Evolutionary conservation across 2,797 vertebrate genomes (phyloP).

Genomic region (Amphiprion clarkii): DNA sequence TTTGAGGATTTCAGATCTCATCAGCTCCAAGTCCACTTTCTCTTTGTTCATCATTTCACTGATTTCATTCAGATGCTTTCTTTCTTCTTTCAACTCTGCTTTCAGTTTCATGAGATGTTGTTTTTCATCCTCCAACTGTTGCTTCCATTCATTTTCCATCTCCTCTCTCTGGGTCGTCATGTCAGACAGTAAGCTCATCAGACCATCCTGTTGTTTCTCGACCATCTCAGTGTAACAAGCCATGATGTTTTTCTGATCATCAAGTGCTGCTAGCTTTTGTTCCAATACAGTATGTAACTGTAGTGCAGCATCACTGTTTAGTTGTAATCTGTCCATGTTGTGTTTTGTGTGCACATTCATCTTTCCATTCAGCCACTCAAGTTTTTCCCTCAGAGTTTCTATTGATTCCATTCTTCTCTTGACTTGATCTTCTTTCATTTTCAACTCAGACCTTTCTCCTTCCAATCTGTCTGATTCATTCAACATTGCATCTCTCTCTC

Average conservation of each 20-base stretch:
- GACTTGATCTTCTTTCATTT: conserved; percentile 6
- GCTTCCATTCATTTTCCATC: neutral
- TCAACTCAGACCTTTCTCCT: neutral
- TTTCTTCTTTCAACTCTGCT: neutral
- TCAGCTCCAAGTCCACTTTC: conserved; percentile 4
- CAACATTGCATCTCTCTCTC: neutral
- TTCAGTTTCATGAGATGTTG: neutral
- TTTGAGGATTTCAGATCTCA: neutral
- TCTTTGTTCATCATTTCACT: neutral
- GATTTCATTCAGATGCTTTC: neutral
- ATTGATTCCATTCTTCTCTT: neutral
- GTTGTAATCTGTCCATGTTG: neutral
- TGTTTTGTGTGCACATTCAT: neutral
- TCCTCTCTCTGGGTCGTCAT: neutral
- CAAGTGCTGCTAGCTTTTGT: neutral
- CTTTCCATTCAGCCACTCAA: neutral
- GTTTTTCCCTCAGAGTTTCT: neutral
- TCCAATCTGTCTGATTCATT: conserved; percentile 8
- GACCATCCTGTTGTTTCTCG: neutral
- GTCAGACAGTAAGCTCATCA: neutral
- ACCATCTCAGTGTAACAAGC: no score
- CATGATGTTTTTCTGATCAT: neutral
- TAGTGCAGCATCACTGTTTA: neutral
- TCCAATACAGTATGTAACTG: neutral
- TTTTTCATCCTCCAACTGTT: neutral